A percentile compares a stretch with the other conserved stretches of the same genome.
These are phyloP conservation scores for Cyaniris semiargus DNA, from an alignment of 2,888 invertebrate species.

Conservation along the genomic window DNA sequence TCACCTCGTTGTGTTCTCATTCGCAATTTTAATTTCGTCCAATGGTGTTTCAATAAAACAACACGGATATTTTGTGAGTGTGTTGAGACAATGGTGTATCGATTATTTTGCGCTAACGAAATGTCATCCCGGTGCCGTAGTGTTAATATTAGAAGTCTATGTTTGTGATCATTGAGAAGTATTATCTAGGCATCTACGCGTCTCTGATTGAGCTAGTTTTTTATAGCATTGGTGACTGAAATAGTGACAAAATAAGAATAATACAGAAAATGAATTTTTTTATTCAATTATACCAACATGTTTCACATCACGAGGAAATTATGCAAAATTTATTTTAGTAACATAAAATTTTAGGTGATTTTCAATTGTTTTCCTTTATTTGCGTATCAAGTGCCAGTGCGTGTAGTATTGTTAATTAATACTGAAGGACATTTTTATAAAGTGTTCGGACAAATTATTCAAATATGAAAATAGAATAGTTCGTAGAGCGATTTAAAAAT, in stretches of 20 bases:
- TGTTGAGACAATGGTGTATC: constrained; percentile 80
- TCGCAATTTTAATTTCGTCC: constrained; percentile 26
- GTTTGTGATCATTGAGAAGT: constrained; percentile 73
- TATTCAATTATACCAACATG: constrained; percentile 32
- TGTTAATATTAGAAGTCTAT: constrained; percentile 80
- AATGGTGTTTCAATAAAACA: constrained; percentile 38
- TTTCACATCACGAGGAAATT: constrained; percentile 37
- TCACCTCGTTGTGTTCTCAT: constrained; percentile 25
- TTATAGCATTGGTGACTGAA: constrained; percentile 73
- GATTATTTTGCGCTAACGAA: constrained; percentile 80
- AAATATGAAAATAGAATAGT: not conserved
- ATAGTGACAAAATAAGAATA: constrained; percentile 55
- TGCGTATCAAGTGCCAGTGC: constrained; percentile 12
- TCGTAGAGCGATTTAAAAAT: not conserved
- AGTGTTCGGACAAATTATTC: not conserved
- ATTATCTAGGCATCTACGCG: constrained; percentile 78
- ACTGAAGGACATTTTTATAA: not conserved
- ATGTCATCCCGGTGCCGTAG: constrained; percentile 78
- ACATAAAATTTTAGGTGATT: constrained; percentile 3
- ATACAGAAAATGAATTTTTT: constrained; percentile 24
- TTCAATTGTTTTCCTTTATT: constrained; percentile 18
- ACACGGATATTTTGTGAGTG: constrained; percentile 62
- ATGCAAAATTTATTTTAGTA: constrained; percentile 21
- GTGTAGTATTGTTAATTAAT: not conserved
- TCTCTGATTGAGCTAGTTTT: constrained; percentile 76